Evolutionary conservation across 1,140 invertebrate genomes (phyloP).

Genomic region (Lasioglossum baleicum): DNA sequence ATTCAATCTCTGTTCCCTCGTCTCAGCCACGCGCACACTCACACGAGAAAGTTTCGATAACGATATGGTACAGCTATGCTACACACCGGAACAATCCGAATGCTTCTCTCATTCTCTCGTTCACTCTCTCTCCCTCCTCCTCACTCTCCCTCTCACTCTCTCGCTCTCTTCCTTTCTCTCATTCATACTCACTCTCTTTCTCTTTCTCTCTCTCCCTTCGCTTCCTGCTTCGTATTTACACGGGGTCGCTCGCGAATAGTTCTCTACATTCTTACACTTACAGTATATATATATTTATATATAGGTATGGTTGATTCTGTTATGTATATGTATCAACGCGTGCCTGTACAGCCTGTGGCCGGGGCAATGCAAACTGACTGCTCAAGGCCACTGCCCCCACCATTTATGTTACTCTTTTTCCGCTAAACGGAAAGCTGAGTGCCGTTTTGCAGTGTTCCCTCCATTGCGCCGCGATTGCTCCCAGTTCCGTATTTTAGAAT

Average conservation of each 20-base stretch:
- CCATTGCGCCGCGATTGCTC: no score
- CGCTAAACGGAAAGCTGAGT: no score
- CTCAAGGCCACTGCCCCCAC: not conserved
- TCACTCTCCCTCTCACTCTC: not conserved
- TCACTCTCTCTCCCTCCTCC: not conserved
- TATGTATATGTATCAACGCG: constrained; percentile 41
- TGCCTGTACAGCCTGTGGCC: constrained; percentile 39
- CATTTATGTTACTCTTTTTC: not conserved
- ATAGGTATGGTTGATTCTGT: constrained; percentile 17
- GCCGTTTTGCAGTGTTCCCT: no score
- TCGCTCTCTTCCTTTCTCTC: not conserved
- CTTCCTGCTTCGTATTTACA: constrained; percentile 62
- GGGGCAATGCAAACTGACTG: not conserved
- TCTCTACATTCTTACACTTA: constrained; percentile 55
- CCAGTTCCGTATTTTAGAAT: no score
- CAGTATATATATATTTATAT: constrained; percentile 51
- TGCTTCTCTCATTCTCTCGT: not conserved
- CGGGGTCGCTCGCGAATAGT: constrained; percentile 54
- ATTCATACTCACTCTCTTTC: no score
- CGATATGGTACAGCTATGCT: constrained; percentile 71
- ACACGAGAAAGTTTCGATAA: constrained; percentile 56
- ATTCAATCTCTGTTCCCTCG: constrained; percentile 26
- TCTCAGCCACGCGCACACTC: constrained; percentile 9
- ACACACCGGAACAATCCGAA: constrained; percentile 43
- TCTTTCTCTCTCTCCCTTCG: not conserved